Evolutionary conservation across 2,113 vertebrate species (phyloP).

Genomic region (Atrichornis clamosus): DNA sequence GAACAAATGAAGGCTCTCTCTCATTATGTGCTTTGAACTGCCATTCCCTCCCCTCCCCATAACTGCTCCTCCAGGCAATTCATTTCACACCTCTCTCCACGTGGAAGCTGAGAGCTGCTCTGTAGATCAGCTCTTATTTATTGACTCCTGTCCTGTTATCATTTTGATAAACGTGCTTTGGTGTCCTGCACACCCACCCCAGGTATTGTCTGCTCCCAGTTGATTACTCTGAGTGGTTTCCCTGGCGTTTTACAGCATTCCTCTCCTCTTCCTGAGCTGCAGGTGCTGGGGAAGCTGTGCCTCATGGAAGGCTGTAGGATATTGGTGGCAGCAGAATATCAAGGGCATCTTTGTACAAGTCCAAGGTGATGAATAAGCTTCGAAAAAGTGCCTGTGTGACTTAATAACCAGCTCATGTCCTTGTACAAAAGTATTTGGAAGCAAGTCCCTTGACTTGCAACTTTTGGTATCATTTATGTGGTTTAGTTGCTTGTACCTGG

Average conservation of each 20-base stretch:
- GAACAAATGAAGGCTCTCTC: neutral
- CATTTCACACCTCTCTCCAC: neutral
- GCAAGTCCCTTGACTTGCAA: neutral
- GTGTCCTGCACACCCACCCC: neutral
- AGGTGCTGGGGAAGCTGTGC: neutral
- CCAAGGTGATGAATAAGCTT: neutral
- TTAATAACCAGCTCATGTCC: neutral
- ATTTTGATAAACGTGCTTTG: neutral
- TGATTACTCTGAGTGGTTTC: neutral
- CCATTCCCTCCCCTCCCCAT: neutral
- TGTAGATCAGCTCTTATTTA: neutral
- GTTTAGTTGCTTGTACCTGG: neutral
- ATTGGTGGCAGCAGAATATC: neutral
- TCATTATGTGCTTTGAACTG: accelerated
- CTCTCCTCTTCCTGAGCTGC: neutral
- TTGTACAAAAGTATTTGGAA: neutral
- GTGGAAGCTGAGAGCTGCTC: neutral
- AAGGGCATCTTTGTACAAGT: neutral
- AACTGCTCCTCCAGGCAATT: neutral
- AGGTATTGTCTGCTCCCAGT: neutral
- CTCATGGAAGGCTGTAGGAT: neutral
- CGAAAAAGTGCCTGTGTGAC: neutral
- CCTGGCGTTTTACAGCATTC: neutral
- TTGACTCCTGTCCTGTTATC: neutral
- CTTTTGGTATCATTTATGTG: neutral